Conservation (phyloP, 2,113 vertebrate species). For the Onychostoma macrolepis region DNA sequence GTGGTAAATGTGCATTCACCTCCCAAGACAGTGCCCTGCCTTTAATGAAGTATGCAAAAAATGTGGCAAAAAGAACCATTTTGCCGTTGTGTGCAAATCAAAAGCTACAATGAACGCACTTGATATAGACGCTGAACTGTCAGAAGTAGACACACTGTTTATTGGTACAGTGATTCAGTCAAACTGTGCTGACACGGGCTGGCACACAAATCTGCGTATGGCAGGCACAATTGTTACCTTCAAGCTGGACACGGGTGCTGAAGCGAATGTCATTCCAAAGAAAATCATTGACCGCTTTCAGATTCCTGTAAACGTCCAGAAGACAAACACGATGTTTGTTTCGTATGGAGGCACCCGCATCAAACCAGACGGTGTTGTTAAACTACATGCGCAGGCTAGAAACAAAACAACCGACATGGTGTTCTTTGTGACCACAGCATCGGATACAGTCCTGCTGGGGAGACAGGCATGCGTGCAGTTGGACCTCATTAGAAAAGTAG, state of each 20-base stretch:
- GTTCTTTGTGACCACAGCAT: neutral
- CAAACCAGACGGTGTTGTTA: constrained; percentile 6
- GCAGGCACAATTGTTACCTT: neutral
- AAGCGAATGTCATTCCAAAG: neutral
- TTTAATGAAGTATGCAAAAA: constrained; percentile 9
- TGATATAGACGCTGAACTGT: neutral
- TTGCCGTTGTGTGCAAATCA: no score
- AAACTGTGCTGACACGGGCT: neutral
- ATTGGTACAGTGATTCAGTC: neutral
- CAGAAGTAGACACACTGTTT: constrained; percentile 2
- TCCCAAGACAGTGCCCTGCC: constrained; percentile 1
- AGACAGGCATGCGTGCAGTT: neutral
- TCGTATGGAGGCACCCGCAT: constrained; percentile 9
- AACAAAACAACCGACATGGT: neutral
- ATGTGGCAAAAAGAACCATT: constrained; percentile 25
- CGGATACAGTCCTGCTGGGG: neutral
- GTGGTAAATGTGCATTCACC: neutral
- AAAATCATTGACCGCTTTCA: neutral
- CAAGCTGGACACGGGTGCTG: neutral
- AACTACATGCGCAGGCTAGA: neutral
- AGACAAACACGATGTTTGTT: constrained; percentile 15
- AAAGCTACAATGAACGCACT: neutral
- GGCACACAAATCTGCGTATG: neutral
- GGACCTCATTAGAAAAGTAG: neutral
- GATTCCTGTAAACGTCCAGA: neutral